A percentile compares a stretch with the other conserved stretches of the same genome.
These are phyloP conservation scores for Thymelicus sylvestris DNA, from an alignment of 2,888 invertebrate species.

Conservation along the genomic window DNA sequence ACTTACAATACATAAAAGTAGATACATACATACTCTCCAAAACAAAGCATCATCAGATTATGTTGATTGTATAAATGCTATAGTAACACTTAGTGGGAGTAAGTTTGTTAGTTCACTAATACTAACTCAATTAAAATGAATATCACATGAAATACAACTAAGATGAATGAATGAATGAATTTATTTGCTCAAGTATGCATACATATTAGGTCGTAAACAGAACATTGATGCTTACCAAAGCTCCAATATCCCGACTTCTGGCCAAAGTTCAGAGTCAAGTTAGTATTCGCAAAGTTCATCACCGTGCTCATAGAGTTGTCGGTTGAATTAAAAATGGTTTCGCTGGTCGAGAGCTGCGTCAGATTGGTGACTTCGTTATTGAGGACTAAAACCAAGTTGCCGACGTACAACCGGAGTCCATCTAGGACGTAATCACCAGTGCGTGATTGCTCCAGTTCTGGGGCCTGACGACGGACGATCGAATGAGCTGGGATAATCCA, in stretches of 20 bases:
- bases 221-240: constrained; percentile 71
- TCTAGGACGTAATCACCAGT: constrained; percentile 46
- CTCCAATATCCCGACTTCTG: constrained; percentile 69
- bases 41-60: too few species aligned
- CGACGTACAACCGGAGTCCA: constrained; percentile 58
- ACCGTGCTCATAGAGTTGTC: constrained; percentile 50
- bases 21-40: too few species aligned
- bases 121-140: not conserved
- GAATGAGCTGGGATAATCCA: constrained; percentile 63
- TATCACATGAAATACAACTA: not conserved
- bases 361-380: constrained; percentile 39
- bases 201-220: too few species aligned
- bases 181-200: too few species aligned
- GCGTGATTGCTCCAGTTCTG: constrained; percentile 13
- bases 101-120: too few species aligned
- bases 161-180: too few species aligned
- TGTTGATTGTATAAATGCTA: too few species aligned
- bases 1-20: too few species aligned
- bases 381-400: constrained; percentile 43
- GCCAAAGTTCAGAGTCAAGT: constrained; percentile 61
- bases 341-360: constrained; percentile 34
- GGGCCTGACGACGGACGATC: constrained; percentile 62
- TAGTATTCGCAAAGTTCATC: constrained; percentile 53
- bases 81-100: too few species aligned
- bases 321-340: constrained; percentile 43